A percentile compares a stretch with the other conserved stretches of the same genome.
Evolutionary conservation across 2,888 invertebrate species (phyloP).

Genomic region (Leucoma salicis): DNA sequence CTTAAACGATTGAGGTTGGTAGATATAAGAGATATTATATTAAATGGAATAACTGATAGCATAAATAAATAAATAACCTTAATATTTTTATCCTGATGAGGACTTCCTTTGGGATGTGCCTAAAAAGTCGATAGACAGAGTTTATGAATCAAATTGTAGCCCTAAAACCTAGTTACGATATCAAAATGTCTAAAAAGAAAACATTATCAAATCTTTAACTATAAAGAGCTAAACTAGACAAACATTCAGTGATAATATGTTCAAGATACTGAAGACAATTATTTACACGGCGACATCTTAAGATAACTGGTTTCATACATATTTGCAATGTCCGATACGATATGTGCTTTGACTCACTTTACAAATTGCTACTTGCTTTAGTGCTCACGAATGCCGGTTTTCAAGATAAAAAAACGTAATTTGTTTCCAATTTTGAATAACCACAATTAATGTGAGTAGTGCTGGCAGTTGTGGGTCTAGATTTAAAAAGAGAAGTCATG

Average conservation of each 20-base stretch:
- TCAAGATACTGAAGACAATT: constrained; percentile 31
- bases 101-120: too few relatives aligned
- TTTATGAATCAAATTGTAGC: too few relatives aligned
- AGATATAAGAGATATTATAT: too few relatives aligned
- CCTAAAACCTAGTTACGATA: not conserved
- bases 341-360: constrained; percentile 31
- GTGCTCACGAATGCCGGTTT: not conserved
- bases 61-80: too few relatives aligned
- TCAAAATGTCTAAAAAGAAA: constrained; percentile 20
- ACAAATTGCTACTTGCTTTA: constrained; percentile 25
- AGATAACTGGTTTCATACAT: constrained; percentile 34
- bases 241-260: constrained; percentile 31
- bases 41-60: too few relatives aligned
- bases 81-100: too few relatives aligned
- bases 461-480: too few relatives aligned
- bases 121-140: too few relatives aligned
- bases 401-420: too few relatives aligned
- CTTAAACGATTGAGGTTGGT: too few relatives aligned
- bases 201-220: constrained; percentile 20
- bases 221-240: constrained; percentile 25
- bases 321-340: constrained; percentile 29
- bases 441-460: too few relatives aligned
- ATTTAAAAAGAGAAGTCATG: too few relatives aligned
- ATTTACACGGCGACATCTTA: constrained; percentile 31
- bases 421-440: not conserved